Conservation (phyloP, 64 coral and sea anemone species). For the Montipora cactus region DNA sequence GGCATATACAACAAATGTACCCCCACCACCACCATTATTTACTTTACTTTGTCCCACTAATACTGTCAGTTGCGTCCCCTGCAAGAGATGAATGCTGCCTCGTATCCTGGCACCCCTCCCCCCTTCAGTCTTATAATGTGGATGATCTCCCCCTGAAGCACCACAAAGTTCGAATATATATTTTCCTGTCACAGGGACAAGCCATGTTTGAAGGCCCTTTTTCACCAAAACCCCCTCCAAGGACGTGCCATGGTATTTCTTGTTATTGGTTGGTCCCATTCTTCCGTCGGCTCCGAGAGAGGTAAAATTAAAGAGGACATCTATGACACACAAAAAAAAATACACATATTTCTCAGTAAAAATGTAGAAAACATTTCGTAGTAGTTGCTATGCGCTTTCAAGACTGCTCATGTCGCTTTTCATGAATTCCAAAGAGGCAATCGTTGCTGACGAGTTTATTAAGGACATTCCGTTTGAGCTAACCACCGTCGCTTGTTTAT, state of each 20-base stretch:
- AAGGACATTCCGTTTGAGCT: too few relatives aligned
- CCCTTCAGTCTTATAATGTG: neutral
- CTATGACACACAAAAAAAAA: neutral
- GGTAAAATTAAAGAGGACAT: conserved; percentile 5
- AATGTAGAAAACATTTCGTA: too few relatives aligned
- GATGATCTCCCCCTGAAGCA: neutral
- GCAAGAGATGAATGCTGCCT: neutral
- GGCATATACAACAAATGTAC: conserved; percentile 19
- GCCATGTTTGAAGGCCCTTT: conserved; percentile 15
- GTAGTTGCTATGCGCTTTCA: too few relatives aligned
- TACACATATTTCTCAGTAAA: too few relatives aligned
- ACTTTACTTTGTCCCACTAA: conserved; percentile 14
- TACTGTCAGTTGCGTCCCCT: conserved; percentile 27
- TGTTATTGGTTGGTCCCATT: neutral
- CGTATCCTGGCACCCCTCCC: neutral
- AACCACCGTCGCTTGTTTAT: too few relatives aligned
- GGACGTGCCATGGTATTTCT: neutral
- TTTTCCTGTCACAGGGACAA: neutral
- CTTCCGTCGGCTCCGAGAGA: conserved; percentile 19
- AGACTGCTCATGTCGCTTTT: too few relatives aligned
- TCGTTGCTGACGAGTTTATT: too few relatives aligned
- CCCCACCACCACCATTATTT: conserved; percentile 13
- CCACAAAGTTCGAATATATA: conserved; percentile 17
- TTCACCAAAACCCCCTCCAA: conserved; percentile 1
- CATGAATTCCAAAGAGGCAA: too few relatives aligned